These are phyloP conservation scores for Percina caprodes DNA, from an alignment of 2,113 vertebrate genomes.

Conservation along the genomic window DNA sequence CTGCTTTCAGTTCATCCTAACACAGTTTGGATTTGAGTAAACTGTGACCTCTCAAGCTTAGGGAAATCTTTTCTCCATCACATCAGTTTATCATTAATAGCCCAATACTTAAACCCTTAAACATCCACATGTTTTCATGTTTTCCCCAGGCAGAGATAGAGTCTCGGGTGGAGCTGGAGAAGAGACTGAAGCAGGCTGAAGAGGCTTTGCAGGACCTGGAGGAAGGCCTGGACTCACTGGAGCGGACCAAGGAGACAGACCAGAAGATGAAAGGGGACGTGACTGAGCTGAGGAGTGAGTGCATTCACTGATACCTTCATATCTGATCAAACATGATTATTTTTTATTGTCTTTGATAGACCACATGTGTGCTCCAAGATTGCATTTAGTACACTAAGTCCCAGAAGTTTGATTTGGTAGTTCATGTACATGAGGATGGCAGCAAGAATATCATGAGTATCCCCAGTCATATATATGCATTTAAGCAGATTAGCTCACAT, in stretches of 20 bases:
- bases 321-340: not conserved
- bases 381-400: not conserved
- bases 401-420: too few species aligned
- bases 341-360: too few species aligned
- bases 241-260: slow-evolving; percentile 90
- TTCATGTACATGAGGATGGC: not conserved
- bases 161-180: slow-evolving; percentile 92
- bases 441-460: not conserved
- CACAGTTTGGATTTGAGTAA: not conserved
- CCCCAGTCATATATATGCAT: too few species aligned
- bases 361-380: not conserved
- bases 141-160: slow-evolving; percentile 89
- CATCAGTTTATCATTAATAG: not conserved
- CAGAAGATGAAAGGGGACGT: slow-evolving; percentile 96
- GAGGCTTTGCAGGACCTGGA: slow-evolving; percentile 92
- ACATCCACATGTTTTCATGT: not conserved
- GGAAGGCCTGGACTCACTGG: slow-evolving; percentile 89
- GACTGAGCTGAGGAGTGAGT: slow-evolving; percentile 93
- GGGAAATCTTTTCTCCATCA: not conserved
- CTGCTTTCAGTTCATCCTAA: not conserved
- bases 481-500: not conserved
- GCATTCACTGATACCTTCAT: too few species aligned
- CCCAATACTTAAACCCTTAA: not conserved
- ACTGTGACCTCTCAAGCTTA: too few species aligned
- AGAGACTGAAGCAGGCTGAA: slow-evolving; percentile 90